Evolutionary conservation across 2,888 invertebrate genomes (phyloP).

Genomic region (Drepanosiphum platanoidis): DNA sequence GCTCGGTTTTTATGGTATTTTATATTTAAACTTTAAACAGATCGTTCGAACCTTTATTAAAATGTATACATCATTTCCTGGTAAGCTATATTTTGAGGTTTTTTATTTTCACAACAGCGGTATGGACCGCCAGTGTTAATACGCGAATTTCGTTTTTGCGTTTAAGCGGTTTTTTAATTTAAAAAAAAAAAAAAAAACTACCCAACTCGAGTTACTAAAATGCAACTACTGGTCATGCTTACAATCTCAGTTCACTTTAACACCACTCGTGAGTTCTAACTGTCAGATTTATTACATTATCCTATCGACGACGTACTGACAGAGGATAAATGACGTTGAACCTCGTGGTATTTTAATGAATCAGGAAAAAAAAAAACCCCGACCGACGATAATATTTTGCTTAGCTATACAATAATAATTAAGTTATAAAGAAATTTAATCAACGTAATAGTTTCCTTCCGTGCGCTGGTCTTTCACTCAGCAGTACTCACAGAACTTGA

Average conservation of each 20-base stretch:
- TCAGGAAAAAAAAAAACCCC: not conserved
- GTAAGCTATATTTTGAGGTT: not conserved
- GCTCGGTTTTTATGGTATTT: constrained; percentile 1
- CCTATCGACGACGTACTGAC: no score
- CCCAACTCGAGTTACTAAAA: no score
- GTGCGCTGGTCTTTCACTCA: not conserved
- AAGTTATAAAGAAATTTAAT: constrained; percentile 19
- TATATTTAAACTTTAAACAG: not conserved
- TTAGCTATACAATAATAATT: not conserved
- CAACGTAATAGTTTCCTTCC: not conserved
- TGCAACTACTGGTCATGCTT: no score
- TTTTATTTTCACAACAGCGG: not conserved
- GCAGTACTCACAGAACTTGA: not conserved
- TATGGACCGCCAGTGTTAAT: not conserved
- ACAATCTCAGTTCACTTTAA: no score
- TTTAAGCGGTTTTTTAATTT: no score
- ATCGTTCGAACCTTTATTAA: constrained; percentile 7
- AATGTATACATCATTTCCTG: not conserved
- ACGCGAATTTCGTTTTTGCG: no score
- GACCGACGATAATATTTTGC: not conserved
- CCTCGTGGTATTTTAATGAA: no score
- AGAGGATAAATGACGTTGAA: no score
- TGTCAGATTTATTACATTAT: no score
- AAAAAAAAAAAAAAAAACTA: no score
- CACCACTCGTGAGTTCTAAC: no score